A percentile compares a stretch with the other conserved stretches of the same genome.
Conservation (phyloP, 2,888 invertebrate genomes). For the Xestoiulus laeticollis region DNA sequence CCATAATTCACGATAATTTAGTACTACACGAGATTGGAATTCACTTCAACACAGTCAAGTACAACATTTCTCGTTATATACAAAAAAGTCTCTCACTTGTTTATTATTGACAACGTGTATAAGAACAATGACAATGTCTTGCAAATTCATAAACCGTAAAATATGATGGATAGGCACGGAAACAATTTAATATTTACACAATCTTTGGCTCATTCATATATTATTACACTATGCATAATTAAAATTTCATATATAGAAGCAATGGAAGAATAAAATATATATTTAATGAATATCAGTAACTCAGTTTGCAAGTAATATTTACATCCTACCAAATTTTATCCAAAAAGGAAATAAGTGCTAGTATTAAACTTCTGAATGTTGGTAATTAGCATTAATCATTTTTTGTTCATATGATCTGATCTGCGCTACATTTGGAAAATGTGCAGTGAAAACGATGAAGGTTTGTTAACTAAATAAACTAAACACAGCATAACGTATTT, state of each 20-base stretch:
- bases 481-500: neutral
- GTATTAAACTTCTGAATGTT: neutral
- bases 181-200: slow-evolving; percentile 42
- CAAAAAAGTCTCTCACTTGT: slow-evolving; percentile 27
- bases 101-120: slow-evolving; percentile 40
- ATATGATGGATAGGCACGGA: slow-evolving; percentile 39
- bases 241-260: slow-evolving; percentile 25
- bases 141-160: slow-evolving; percentile 23
- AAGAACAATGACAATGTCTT: slow-evolving; percentile 40
- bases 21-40: neutral
- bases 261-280: slow-evolving; percentile 23
- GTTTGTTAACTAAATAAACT: neutral
- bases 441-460: neutral
- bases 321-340: neutral
- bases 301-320: slow-evolving; percentile 3
- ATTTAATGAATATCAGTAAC: neutral
- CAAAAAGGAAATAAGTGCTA: neutral
- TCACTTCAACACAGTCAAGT: neutral
- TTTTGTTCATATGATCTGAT: neutral
- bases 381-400: neutral
- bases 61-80: neutral
- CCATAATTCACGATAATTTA: too few relatives aligned
- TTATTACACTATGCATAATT: slow-evolving; percentile 18
- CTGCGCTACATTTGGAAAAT: neutral
- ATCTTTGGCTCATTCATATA: slow-evolving; percentile 38